Conservation (phyloP, 2,888 invertebrate species). For the Dryobota labecula region DNA sequence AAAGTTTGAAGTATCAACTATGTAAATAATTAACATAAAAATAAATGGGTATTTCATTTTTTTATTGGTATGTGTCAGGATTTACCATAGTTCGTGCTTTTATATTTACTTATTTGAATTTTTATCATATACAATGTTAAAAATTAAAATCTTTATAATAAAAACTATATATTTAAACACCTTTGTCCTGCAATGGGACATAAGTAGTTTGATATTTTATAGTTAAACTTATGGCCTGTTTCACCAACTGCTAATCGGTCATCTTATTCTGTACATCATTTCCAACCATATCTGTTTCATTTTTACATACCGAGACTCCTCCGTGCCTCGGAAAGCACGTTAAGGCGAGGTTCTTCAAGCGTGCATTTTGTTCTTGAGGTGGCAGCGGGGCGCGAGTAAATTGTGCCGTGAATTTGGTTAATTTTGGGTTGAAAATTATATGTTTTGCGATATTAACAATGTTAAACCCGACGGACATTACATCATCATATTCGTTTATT, state of each 20-base stretch:
- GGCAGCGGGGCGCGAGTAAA: too few relatives aligned
- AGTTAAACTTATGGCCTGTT: slow-evolving; percentile 16
- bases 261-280: slow-evolving; percentile 6
- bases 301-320: too few relatives aligned
- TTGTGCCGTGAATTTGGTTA: too few relatives aligned
- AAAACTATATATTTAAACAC: not conserved
- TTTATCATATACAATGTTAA: slow-evolving; percentile 1
- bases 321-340: too few relatives aligned
- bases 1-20: not conserved
- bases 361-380: too few relatives aligned
- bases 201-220: slow-evolving; percentile 13
- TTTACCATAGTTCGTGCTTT: slow-evolving; percentile 14
- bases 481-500: too few relatives aligned
- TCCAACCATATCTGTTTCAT: not conserved
- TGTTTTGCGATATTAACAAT: too few relatives aligned
- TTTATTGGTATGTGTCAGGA: not conserved
- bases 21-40: not conserved
- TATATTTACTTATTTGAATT: not conserved
- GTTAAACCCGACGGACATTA: too few relatives aligned
- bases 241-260: not conserved
- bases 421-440: too few relatives aligned
- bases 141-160: not conserved
- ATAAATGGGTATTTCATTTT: not conserved
- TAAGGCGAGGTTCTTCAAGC: too few relatives aligned
- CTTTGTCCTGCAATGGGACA: not conserved